A percentile compares a stretch with the other conserved stretches of the same genome.
Evolutionary conservation across 2,888 invertebrate genomes (phyloP).

Genomic region (Halictus quadricinctus): DNA sequence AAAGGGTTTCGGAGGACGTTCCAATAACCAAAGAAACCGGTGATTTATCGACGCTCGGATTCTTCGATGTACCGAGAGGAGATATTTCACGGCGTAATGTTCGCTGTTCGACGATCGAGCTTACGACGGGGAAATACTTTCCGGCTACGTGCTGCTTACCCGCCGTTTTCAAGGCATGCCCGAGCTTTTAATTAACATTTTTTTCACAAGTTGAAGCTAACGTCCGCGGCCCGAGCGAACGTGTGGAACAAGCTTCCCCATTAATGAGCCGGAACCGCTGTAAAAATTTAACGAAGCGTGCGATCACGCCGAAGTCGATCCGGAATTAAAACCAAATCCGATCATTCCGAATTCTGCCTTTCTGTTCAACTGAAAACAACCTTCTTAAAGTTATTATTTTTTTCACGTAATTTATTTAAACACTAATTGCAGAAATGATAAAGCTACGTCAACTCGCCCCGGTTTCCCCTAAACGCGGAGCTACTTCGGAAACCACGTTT

Average conservation of each 20-base stretch:
- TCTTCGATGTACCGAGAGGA: conserved; percentile 35
- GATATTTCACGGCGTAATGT: conserved; percentile 39
- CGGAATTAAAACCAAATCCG: not conserved
- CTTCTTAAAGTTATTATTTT: not conserved
- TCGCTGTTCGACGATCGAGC: conserved; percentile 18
- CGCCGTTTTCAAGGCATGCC: not conserved
- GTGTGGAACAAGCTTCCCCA: not conserved
- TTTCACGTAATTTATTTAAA: no score
- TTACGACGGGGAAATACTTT: conserved; percentile 23
- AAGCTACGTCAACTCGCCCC: not conserved
- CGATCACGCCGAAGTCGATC: no score
- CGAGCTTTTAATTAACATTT: conserved; percentile 18
- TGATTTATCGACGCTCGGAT: conserved; percentile 57
- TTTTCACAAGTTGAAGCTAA: not conserved
- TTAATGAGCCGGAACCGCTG: not conserved
- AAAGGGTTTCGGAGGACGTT: conserved; percentile 41
- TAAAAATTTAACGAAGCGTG: conserved; percentile 3
- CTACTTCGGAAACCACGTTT: not conserved
- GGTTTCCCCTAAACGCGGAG: not conserved
- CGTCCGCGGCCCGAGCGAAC: not conserved
- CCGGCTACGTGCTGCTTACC: not conserved
- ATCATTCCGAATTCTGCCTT: not conserved
- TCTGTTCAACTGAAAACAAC: not conserved
- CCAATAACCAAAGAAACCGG: conserved; percentile 51
- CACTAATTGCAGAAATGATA: no score